Base-by-base conservation (phyloP, 2,888 invertebrate genomes). In the Macroteleia sp. region DNA sequence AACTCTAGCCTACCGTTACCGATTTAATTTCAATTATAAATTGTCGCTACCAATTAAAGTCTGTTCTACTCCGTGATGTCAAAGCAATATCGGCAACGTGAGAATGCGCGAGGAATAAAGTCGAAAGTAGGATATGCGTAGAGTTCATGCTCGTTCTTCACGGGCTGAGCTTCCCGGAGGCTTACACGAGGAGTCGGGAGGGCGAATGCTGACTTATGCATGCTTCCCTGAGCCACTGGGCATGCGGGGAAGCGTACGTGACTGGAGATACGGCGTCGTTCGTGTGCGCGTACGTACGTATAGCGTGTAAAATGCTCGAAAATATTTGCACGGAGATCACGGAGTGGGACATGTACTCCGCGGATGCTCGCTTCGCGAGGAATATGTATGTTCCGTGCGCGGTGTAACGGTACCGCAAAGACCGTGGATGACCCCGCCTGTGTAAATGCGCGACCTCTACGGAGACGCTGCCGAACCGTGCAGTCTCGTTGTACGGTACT, bases 381-480 rank as follows among this genome's bases (percentile, higher is more conserved):
- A 85, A 86, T 83, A 85, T 85, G 83, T 87, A 85, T 83, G 83
- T 77, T 83, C 67, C 79, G 79, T 81, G 81, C 81, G 71, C 82
- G 71, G 77, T 61, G 77, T 89, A 89, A 89, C 89, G 89, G 89
- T 89, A 89, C 87, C 81, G 64, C 71, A 74, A 85, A 86, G 86
- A 87, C 88, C 81, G 79, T 56, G 82, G 84, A 84, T 90, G 90
- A 90, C 90, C 90, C 88, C 86, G 86, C 85, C 86, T 87, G 87
- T 89, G 88, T 87, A 88, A 89, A 89, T 85, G 89, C 86, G 82
- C 86, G 89, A 90, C 89, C 89, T 88, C 89, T 80, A 78, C 82
- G 83, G 79, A 71, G 82, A 73, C 77, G 77, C 80, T 77, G 80
- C 46, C 81, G 77, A 71, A 73, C 80, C 75, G 48, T 52, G 67